Conservation (phyloP, 1,140 invertebrate species). For the Reticulitermes speratus region DNA sequence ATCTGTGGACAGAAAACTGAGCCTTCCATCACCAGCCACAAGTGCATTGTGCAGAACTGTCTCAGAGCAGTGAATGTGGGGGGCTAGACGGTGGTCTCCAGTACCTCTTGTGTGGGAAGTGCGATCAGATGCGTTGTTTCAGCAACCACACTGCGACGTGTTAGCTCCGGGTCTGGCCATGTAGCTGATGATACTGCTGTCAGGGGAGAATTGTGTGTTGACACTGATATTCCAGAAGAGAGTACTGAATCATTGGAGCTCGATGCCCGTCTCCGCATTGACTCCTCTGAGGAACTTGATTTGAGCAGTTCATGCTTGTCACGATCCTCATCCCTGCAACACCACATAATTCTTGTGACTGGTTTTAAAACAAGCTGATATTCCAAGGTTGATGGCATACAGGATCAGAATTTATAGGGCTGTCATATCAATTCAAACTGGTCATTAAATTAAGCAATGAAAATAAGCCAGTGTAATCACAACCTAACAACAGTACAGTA, state of each 20-base stretch:
- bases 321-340: conserved; percentile 59
- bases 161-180: conserved; percentile 31
- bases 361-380: no score
- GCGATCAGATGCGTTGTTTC: conserved; percentile 35
- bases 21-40: not conserved
- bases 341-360: not conserved
- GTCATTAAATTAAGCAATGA: no score
- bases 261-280: conserved; percentile 55
- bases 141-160: conserved; percentile 20
- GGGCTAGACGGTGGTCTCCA: conserved; percentile 59
- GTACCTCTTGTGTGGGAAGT: conserved; percentile 56
- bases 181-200: conserved; percentile 26
- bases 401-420: no score
- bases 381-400: no score
- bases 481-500: no score
- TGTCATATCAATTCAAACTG: no score
- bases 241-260: conserved; percentile 61
- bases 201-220: conserved; percentile 30
- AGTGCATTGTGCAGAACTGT: no score
- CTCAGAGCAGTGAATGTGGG: not conserved
- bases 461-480: no score
- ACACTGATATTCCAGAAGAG: conserved; percentile 52
- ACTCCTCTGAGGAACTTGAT: conserved; percentile 60
- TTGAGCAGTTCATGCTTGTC: conserved; percentile 60
- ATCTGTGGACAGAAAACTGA: no score